Evolutionary conservation across 2,888 invertebrate species (phyloP).

Genomic region (Chrysolina americana): DNA sequence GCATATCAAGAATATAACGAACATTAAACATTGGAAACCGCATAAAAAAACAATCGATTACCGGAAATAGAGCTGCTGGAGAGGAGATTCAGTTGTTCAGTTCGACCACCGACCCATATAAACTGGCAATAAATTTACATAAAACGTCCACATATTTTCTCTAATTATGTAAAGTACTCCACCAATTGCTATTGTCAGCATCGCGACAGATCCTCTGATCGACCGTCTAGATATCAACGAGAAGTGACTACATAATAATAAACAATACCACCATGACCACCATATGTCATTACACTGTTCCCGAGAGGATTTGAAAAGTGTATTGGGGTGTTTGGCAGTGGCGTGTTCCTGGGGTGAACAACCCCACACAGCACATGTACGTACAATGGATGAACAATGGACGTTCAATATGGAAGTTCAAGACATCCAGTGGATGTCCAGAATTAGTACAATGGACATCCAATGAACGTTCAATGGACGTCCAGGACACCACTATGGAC

Average conservation of each 20-base stretch:
- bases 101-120: constrained; percentile 22
- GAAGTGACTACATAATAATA: constrained; percentile 49
- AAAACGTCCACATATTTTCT: constrained; percentile 27
- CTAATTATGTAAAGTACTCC: constrained; percentile 35
- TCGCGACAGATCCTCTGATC: constrained; percentile 45
- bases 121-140: constrained; percentile 32
- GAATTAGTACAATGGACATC: too few relatives aligned
- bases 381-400: too few relatives aligned
- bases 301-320: constrained; percentile 29
- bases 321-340: constrained; percentile 23
- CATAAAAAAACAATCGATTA: constrained; percentile 17
- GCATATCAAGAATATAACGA: not conserved
- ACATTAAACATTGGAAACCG: not conserved
- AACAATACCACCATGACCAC: constrained; percentile 60
- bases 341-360: not conserved
- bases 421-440: too few relatives aligned
- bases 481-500: too few relatives aligned
- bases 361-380: too few relatives aligned
- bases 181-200: constrained; percentile 42
- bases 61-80: constrained; percentile 10
- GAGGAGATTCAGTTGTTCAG: constrained; percentile 18
- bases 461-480: too few relatives aligned
- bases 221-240: constrained; percentile 42
- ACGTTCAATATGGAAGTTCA: too few relatives aligned
- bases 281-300: constrained; percentile 53